These are phyloP conservation scores for Linnaemya vulpina DNA, from an alignment of 2,888 invertebrate genomes.

Conservation along the genomic window DNA sequence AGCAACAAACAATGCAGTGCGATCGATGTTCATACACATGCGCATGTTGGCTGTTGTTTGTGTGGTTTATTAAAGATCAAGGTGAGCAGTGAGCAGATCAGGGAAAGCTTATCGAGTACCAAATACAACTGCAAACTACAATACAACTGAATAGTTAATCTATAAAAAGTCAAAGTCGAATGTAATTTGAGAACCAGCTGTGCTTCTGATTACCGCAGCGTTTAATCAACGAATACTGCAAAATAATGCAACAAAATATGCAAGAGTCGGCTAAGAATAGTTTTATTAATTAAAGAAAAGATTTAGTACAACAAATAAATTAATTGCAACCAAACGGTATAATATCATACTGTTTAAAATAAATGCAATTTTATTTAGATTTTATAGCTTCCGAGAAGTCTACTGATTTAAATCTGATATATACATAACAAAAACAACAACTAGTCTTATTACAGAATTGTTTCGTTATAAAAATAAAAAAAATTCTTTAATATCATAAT, in stretches of 20 bases:
- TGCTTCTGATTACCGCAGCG: conserved; percentile 53
- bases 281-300: conserved; percentile 20
- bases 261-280: background rate
- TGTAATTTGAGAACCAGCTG: conserved; percentile 62
- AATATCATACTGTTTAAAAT: background rate
- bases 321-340: conserved; percentile 10
- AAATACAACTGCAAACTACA: conserved; percentile 27
- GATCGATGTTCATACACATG: conserved; percentile 6
- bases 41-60: conserved; percentile 25
- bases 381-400: conserved; percentile 40
- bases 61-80: conserved; percentile 66
- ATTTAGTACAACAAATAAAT: conserved; percentile 19
- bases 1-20: conserved; percentile 18
- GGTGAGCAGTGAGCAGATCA: conserved; percentile 69
- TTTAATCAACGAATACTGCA: background rate
- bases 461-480: too few relatives aligned
- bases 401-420: too few relatives aligned
- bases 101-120: conserved; percentile 38
- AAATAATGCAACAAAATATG: background rate
- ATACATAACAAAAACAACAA: too few relatives aligned
- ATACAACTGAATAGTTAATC: conserved; percentile 25
- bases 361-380: conserved; percentile 12
- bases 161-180: conserved; percentile 32
- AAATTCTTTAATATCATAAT: conserved; percentile 8
- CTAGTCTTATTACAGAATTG: too few relatives aligned